These are phyloP conservation scores for Myiozetetes cayanensis DNA, from an alignment of 2,113 vertebrate genomes.

Conservation along the genomic window DNA sequence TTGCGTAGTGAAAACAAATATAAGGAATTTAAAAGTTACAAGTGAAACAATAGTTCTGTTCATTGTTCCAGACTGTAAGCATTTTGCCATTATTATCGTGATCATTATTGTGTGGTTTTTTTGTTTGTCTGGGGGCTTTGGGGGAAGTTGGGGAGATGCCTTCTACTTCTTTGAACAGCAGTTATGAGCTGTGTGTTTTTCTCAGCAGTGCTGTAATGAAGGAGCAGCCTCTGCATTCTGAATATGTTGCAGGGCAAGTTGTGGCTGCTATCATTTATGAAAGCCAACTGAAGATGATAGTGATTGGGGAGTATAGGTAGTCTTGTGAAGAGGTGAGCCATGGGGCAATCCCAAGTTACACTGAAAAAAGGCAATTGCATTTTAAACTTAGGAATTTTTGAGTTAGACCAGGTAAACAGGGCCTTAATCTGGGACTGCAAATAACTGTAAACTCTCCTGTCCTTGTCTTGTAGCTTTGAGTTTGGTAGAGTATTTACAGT, in stretches of 20 bases:
- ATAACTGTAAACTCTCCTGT: background rate
- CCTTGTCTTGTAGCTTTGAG: background rate
- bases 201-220: background rate
- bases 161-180: background rate
- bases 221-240: background rate
- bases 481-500: background rate
- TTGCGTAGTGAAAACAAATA: background rate
- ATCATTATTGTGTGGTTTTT: background rate
- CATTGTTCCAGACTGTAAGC: background rate
- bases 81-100: background rate
- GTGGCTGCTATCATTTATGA: background rate
- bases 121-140: background rate
- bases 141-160: accelerated
- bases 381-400: background rate
- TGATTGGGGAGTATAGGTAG: background rate
- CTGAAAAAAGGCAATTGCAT: background rate
- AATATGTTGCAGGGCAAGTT: background rate
- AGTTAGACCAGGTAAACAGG: background rate
- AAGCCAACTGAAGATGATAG: background rate
- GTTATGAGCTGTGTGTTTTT: accelerated
- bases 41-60: background rate
- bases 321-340: background rate
- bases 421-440: background rate
- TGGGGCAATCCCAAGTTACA: accelerated
- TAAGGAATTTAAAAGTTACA: background rate